Conservation (phyloP, 2,888 invertebrate genomes). For the Tuta absoluta region DNA sequence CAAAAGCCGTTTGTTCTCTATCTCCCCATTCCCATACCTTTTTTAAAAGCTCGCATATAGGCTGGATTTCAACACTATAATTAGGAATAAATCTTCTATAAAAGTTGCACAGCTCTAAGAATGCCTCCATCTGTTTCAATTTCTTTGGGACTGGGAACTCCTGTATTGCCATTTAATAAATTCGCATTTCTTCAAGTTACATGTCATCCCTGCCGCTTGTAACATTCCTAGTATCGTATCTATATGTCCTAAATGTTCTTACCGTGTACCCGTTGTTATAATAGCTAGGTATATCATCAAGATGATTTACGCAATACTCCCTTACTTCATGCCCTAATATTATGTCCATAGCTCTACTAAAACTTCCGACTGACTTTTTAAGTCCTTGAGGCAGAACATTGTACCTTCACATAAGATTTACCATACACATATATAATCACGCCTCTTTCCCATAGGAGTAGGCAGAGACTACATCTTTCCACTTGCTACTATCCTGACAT, state of each 20-base stretch:
- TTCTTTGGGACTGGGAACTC: slow-evolving; percentile 10
- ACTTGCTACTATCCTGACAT: too few relatives aligned
- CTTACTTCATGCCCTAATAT: slow-evolving; percentile 38
- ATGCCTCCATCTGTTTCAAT: not conserved
- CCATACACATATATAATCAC: too few relatives aligned
- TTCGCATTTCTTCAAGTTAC: slow-evolving; percentile 16
- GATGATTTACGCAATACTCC: slow-evolving; percentile 39
- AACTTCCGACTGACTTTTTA: too few relatives aligned
- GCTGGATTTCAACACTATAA: slow-evolving; percentile 30
- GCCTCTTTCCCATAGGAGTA: too few relatives aligned
- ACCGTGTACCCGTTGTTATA: slow-evolving; percentile 30
- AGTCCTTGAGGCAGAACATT: too few relatives aligned
- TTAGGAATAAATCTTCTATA: slow-evolving; percentile 38
- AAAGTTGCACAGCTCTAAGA: slow-evolving; percentile 34
- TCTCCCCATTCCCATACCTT: not conserved
- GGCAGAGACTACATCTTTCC: too few relatives aligned
- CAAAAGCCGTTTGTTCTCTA: slow-evolving; percentile 34
- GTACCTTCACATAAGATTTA: too few relatives aligned
- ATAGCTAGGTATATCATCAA: slow-evolving; percentile 40
- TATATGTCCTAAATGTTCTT: slow-evolving; percentile 36
- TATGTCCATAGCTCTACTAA: slow-evolving; percentile 41
- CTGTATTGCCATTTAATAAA: slow-evolving; percentile 17
- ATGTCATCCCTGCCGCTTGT: slow-evolving; percentile 26
- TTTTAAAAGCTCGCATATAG: slow-evolving; percentile 31
- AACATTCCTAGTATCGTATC: slow-evolving; percentile 30